phyloP scores from a whole-genome alignment of 2,888 invertebrate species.

The Lasioglossum marginatum region DNA sequence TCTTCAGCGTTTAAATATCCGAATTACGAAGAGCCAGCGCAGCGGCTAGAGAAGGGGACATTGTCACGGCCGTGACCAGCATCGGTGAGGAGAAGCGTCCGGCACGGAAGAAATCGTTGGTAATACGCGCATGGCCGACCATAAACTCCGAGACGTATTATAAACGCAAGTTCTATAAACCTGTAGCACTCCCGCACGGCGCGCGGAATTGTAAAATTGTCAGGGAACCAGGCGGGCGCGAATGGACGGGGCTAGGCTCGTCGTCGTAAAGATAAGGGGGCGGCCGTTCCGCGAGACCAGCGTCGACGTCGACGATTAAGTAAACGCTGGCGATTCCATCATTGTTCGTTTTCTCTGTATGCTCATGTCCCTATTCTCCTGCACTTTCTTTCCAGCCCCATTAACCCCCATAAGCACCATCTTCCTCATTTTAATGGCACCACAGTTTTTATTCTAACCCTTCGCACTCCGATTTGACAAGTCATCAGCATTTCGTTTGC shows the following conservation, averaged over 20 bases:
- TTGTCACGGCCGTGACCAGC: constrained; percentile 45
- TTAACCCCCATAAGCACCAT: not conserved
- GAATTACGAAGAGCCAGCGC: constrained; percentile 26
- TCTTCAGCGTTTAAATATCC: constrained; percentile 8
- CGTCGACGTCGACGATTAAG: constrained; percentile 61
- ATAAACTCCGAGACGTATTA: constrained; percentile 78
- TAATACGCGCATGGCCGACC: constrained; percentile 58
- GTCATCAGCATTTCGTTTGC: not conserved
- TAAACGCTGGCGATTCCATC: constrained; percentile 38
- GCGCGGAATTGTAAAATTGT: constrained; percentile 79
- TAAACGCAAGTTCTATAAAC: constrained; percentile 80
- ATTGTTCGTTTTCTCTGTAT: constrained; percentile 25
- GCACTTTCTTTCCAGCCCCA: not conserved
- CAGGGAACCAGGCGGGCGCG: constrained; percentile 62
- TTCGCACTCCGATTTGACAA: not conserved
- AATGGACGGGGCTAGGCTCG: constrained; percentile 69
- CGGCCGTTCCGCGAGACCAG: constrained; percentile 46
- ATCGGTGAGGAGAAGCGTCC: constrained; percentile 33
- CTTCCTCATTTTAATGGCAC: not conserved
- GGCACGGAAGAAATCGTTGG: constrained; percentile 44
- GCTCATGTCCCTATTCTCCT: not conserved
- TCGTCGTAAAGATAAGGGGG: constrained; percentile 75
- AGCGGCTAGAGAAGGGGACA: constrained; percentile 35
- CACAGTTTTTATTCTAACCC: not conserved
- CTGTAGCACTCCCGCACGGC: constrained; percentile 75